Conservation (phyloP, 2,888 invertebrate genomes). For the Argynnis bischoffii region DNA sequence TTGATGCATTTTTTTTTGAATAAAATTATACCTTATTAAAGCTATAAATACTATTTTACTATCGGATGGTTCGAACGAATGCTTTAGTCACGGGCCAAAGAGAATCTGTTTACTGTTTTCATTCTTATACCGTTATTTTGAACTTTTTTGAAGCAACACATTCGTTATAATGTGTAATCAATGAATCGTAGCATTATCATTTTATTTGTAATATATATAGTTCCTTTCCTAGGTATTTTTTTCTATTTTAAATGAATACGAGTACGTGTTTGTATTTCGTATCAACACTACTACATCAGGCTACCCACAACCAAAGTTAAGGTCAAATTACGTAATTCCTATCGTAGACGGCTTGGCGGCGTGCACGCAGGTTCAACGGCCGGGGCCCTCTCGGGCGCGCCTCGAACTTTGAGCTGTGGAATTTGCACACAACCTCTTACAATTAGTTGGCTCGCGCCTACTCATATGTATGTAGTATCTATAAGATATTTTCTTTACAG, state of each 20-base stretch:
- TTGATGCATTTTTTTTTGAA: conserved; percentile 62
- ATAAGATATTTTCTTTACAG: no score
- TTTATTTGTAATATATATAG: neutral
- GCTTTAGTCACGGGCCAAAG: conserved; percentile 60
- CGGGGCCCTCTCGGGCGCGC: conserved; percentile 74
- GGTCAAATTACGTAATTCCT: conserved; percentile 72
- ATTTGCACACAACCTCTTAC: conserved; percentile 40
- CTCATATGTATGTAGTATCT: no score
- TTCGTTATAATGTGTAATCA: conserved; percentile 15
- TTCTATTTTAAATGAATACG: neutral
- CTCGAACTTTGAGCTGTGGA: conserved; percentile 56
- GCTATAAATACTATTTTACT: conserved; percentile 74
- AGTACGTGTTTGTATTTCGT: neutral
- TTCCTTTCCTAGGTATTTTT: neutral
- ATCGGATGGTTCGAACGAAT: conserved; percentile 58
- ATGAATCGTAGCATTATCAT: neutral
- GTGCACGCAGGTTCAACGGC: conserved; percentile 64
- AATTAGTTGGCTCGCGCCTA: conserved; percentile 1
- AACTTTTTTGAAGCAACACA: conserved; percentile 48
- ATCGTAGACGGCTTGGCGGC: conserved; percentile 80
- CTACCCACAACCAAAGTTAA: conserved; percentile 70
- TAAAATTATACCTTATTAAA: conserved; percentile 76
- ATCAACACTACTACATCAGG: neutral
- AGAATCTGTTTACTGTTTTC: conserved; percentile 54
- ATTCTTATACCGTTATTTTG: conserved; percentile 65